Evolutionary conservation across 2,113 vertebrate genomes (phyloP).

Genomic region (Neolamprologus modestus): DNA sequence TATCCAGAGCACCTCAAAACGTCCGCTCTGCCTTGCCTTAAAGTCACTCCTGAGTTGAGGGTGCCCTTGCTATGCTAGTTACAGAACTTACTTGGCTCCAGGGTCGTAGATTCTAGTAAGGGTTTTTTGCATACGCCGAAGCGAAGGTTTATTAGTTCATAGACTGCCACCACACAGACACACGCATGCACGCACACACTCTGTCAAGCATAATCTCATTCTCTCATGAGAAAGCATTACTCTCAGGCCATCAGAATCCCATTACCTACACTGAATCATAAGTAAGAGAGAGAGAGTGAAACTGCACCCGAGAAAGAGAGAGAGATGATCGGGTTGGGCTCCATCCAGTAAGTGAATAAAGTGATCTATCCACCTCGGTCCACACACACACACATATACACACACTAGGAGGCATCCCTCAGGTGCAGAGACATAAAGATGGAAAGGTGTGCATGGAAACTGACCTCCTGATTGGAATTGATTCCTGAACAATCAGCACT

Average conservation of each 20-base stretch:
- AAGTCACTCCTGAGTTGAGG: slow-evolving; percentile 23
- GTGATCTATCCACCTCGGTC: slow-evolving; percentile 41
- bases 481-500: slow-evolving; percentile 28
- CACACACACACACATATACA: background rate
- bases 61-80: slow-evolving; percentile 37
- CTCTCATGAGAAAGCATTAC: slow-evolving; percentile 68
- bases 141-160: slow-evolving; percentile 52
- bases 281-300: slow-evolving; percentile 40
- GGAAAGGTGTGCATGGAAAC: slow-evolving; percentile 30
- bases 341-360: slow-evolving; percentile 60
- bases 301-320: background rate
- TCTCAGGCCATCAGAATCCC: slow-evolving; percentile 70
- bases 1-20: background rate
- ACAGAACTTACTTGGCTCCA: slow-evolving; percentile 32
- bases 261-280: slow-evolving; percentile 70
- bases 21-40: background rate
- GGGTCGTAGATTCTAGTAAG: slow-evolving; percentile 23
- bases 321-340: slow-evolving; percentile 44
- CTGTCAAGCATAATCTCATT: slow-evolving; percentile 68
- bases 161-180: slow-evolving; percentile 14
- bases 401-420: background rate
- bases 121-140: slow-evolving; percentile 49
- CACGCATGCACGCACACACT: slow-evolving; percentile 16
- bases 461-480: slow-evolving; percentile 25
- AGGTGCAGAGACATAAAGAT: background rate